phyloP scores from a whole-genome alignment of 2,888 invertebrate species.

The Amiota mariae region DNA sequence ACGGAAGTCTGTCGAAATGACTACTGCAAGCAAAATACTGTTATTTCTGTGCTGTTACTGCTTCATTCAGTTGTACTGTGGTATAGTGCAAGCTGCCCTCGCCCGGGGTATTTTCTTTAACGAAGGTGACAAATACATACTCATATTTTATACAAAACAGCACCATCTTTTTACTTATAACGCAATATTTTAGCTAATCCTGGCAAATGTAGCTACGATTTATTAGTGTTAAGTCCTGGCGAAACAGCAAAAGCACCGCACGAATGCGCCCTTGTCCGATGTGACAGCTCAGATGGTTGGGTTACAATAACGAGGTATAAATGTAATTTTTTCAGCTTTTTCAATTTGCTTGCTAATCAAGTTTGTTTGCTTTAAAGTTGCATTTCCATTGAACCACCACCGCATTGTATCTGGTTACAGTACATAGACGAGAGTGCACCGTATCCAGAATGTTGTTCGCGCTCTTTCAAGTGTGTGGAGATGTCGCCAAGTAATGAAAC shows the following conservation, averaged over 20 bases:
- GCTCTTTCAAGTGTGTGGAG: neutral
- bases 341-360: neutral
- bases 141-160: neutral
- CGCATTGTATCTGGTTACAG: neutral
- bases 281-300: constrained; percentile 9
- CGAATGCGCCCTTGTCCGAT: neutral
- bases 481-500: neutral
- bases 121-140: neutral
- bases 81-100: neutral
- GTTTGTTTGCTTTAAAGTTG: neutral
- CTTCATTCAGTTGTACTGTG: neutral
- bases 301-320: neutral
- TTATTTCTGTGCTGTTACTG: too few relatives aligned
- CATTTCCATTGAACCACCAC: neutral
- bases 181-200: neutral
- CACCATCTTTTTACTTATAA: neutral
- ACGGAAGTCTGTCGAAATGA: too few relatives aligned
- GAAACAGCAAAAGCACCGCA: neutral
- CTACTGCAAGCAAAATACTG: too few relatives aligned
- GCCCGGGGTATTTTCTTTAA: neutral
- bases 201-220: neutral
- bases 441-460: neutral
- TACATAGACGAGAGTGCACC: neutral
- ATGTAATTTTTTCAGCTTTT: neutral
- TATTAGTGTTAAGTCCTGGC: neutral